Percentiles rank a stretch among this genome's conserved stretches.
These are phyloP conservation scores for Periophthalmodon schlosseri DNA, from an alignment of 2,113 vertebrate genomes.

Conservation along the genomic window DNA sequence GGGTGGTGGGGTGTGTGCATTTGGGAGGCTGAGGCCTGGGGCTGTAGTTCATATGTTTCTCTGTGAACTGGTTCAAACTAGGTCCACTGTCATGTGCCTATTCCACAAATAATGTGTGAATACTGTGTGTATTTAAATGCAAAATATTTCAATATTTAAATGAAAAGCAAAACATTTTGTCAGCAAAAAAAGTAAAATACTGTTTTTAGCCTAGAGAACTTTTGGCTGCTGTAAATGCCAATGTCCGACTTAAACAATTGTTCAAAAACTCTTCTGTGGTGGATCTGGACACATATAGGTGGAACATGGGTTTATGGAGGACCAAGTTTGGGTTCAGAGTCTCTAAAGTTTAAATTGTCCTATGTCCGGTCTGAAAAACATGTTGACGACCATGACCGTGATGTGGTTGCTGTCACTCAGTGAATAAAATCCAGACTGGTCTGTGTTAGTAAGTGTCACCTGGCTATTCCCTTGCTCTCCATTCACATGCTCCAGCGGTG, in stretches of 20 bases:
- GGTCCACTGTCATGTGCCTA: neutral
- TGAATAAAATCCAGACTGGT: neutral
- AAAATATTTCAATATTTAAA: neutral
- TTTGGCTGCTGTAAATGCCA: neutral
- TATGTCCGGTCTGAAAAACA: too few relatives aligned
- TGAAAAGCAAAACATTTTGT: too few relatives aligned
- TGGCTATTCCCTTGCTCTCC: neutral
- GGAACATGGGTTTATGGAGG: neutral
- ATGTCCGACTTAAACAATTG: neutral
- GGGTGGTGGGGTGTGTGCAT: neutral
- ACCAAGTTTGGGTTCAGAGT: neutral
- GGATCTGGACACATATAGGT: neutral
- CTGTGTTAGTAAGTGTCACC: neutral
- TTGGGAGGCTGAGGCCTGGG: neutral
- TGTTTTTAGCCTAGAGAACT: too few relatives aligned
- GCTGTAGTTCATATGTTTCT: constrained; percentile 5
- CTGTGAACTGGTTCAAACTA: constrained; percentile 1
- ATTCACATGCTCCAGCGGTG: too few relatives aligned
- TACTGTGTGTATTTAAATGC: neutral
- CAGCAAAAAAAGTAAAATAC: neutral
- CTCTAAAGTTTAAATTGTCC: neutral
- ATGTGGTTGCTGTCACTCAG: neutral
- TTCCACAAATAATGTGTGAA: neutral
- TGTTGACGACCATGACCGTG: neutral
- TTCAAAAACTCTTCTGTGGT: neutral